phyloP scores from a whole-genome alignment of 30 jellyfish, hydroid and myxozoan species.

The Rhopilema esculentum region DNA sequence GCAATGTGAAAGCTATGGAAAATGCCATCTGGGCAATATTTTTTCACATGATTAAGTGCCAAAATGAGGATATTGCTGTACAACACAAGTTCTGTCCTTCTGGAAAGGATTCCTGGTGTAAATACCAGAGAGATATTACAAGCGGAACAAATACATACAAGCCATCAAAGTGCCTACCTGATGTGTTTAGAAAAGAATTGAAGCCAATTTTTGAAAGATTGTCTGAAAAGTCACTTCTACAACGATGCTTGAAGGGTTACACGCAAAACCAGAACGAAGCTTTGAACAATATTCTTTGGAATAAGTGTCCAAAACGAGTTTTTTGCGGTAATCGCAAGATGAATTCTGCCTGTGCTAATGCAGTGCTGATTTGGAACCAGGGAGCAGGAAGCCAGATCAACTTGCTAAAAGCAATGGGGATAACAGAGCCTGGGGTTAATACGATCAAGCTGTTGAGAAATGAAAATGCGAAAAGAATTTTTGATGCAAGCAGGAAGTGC shows the following conservation, averaged over 20 bases:
- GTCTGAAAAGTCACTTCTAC: constrained; percentile 8
- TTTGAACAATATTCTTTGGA: constrained; percentile 8
- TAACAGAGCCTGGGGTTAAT: neutral
- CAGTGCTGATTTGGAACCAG: neutral
- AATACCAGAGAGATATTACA: constrained; percentile 14
- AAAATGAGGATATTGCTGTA: constrained; percentile 3
- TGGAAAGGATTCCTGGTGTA: constrained; percentile 16
- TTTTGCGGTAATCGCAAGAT: constrained; percentile 16
- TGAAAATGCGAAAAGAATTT: constrained; percentile 6
- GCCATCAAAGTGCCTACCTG: constrained; percentile 10
- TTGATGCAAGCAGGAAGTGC: constrained; percentile 10
- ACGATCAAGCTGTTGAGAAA: neutral
- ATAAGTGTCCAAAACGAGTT: constrained; percentile 1
- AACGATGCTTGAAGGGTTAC: constrained; percentile 31
- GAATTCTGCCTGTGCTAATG: neutral
- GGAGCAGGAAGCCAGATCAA: neutral
- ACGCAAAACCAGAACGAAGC: constrained; percentile 46
- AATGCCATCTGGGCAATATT: constrained; percentile 10
- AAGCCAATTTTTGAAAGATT: constrained; percentile 17
- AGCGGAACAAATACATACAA: constrained; percentile 2
- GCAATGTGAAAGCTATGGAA: neutral
- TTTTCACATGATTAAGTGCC: constrained; percentile 8
- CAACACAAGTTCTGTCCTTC: constrained; percentile 11
- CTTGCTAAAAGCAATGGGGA: neutral
- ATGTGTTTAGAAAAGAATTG: constrained; percentile 11